Evolutionary conservation across 2,888 invertebrate species (phyloP).

Genomic region (Drosophila meridiana): DNA sequence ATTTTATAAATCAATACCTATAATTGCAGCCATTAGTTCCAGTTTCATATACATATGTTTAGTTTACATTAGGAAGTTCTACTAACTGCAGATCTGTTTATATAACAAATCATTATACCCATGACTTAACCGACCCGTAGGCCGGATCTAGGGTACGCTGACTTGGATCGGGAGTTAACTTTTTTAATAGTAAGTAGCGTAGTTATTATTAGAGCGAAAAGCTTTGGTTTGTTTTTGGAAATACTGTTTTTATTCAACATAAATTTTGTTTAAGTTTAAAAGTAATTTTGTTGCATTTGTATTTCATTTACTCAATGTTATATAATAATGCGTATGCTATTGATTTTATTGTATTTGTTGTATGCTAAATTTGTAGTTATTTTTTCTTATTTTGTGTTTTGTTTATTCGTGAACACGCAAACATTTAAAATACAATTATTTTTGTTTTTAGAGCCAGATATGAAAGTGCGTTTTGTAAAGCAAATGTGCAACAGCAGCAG

Average conservation of each 20-base stretch:
- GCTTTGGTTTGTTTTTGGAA: constrained; percentile 66
- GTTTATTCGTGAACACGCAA: constrained; percentile 64
- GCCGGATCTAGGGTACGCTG: background rate
- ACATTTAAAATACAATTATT: constrained; percentile 71
- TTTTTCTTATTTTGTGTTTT: constrained; percentile 31
- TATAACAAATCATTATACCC: background rate
- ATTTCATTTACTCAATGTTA: constrained; percentile 76
- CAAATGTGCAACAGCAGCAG: constrained; percentile 36
- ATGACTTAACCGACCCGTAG: too few species aligned
- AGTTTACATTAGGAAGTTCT: too few species aligned
- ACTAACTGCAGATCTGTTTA: too few species aligned
- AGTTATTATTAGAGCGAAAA: constrained; percentile 1
- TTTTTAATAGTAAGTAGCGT: background rate
- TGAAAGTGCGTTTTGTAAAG: constrained; percentile 56
- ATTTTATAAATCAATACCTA: too few species aligned
- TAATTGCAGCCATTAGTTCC: too few species aligned
- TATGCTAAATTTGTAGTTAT: constrained; percentile 64
- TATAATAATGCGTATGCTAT: constrained; percentile 79
- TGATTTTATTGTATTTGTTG: constrained; percentile 49
- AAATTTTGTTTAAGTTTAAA: constrained; percentile 77
- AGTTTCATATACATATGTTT: too few species aligned
- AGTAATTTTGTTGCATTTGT: constrained; percentile 75
- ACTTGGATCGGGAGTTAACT: too few species aligned
- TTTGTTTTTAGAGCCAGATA: constrained; percentile 44
- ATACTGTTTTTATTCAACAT: constrained; percentile 81